Evolutionary conservation across 2,797 vertebrate genomes (phyloP), one percentile per base, ranked within the genome.

Genomic region (Paedocypris micromegethes): DNA sequence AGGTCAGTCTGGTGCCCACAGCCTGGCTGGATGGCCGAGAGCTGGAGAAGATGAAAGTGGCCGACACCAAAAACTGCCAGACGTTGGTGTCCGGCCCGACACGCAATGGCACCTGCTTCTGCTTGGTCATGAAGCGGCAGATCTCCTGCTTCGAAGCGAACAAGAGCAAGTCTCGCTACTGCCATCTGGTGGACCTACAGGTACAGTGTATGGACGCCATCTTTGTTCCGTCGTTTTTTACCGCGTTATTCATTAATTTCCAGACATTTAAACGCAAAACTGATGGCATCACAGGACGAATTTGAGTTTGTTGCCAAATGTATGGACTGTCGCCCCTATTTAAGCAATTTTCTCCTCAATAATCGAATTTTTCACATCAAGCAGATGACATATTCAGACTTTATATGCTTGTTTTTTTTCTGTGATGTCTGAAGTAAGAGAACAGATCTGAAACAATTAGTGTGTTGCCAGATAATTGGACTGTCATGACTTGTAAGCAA

Each of bases 61-160:
- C 91, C 5, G 97, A 99, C 78, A 98, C 96, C 0, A 96, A 94
- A 74, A 94, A 95, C 85, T 98, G 95, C 84, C 95, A 97, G 81
- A 86, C 88, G 0, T 82, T 99, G 38, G 91, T 91, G 53, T 94
- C 94, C 0, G 96, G 96, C 8, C 88, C 86, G 0, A 84, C 93
- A 50, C 90, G 88, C 58, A 92, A 91, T 0, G 88, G 93, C 56
- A 93, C 91, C 43, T 98, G 94, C 86, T 86, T 99, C 7, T 98
- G 96, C 2, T 94, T 98, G 72, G 95, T 94, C 77, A 93, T 95
- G 92, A 99, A 99, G 84, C 90, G 93, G 57, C 95, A 98, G 79
- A 90, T 99, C 69, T 91, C 97, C 41, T 97, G 94, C 80, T 99
- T 94, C 0, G 96, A 98, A 92, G 88, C 98, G 7, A 93, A 92